Conservation (phyloP, 92 coral and sea anemone genomes). For the Muricea muricata region DNA sequence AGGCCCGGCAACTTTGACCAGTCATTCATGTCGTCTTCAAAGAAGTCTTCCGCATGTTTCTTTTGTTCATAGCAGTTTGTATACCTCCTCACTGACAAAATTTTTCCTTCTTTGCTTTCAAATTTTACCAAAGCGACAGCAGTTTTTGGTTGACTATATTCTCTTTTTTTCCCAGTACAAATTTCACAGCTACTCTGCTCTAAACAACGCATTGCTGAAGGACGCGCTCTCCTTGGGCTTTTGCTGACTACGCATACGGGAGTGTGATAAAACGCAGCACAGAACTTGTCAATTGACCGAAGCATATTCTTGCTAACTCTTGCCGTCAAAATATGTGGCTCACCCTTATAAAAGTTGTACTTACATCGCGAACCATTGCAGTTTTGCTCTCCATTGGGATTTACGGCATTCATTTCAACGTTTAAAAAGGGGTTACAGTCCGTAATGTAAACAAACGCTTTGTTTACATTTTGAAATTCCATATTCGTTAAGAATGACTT, state of each 20-base stretch:
- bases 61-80: not conserved
- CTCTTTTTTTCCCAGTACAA: not conserved
- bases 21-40: not conserved
- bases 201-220: not conserved
- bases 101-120: not conserved
- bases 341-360: no score
- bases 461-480: no score
- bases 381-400: no score
- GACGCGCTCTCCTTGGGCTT: not conserved
- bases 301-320: not conserved
- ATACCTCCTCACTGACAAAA: not conserved
- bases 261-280: not conserved
- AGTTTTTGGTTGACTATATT: not conserved
- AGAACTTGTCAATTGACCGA: not conserved
- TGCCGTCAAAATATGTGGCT: no score
- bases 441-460: no score
- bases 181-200: not conserved
- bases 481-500: no score
- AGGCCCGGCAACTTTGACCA: no score
- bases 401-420: no score
- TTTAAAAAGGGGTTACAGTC: no score
- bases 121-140: not conserved
- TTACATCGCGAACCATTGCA: no score
- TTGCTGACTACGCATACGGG: not conserved
- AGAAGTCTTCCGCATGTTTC: not conserved